Conservation (phyloP, 2,888 invertebrate genomes). For the Plebejus melissa region DNA sequence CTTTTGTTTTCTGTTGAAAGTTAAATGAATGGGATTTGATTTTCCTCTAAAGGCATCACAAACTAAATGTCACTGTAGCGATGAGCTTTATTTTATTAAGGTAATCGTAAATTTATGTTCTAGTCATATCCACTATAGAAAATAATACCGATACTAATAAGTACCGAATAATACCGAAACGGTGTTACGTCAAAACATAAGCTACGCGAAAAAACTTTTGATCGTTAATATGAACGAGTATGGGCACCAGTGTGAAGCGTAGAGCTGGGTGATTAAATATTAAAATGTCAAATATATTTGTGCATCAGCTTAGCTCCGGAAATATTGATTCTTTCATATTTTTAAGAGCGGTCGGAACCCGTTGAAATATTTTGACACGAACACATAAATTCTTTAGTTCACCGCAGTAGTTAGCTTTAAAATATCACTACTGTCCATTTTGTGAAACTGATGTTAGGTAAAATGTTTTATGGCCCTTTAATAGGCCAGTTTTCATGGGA, state of each 20-base stretch:
- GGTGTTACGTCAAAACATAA: neutral
- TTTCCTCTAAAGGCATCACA: no score
- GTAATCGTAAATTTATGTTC: no score
- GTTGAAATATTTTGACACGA: neutral
- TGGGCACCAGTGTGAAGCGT: conserved; percentile 10
- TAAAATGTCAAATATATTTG: conserved; percentile 16
- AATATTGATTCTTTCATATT: conserved; percentile 18
- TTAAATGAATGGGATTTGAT: neutral
- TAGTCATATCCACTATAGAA: neutral
- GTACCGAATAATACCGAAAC: no score
- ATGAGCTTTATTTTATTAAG: no score
- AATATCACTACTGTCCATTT: neutral
- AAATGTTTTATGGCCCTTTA: neutral
- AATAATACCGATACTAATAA: neutral
- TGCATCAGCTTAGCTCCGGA: neutral
- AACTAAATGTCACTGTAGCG: no score
- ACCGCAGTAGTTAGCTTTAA: neutral
- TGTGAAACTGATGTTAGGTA: neutral
- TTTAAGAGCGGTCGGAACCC: neutral
- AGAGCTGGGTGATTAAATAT: conserved; percentile 12
- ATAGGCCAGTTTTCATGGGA: neutral
- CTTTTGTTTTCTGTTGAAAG: no score
- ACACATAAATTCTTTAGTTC: conserved; percentile 9
- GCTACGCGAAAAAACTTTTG: neutral
- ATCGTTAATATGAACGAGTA: conserved; percentile 12